phyloP scores from a whole-genome alignment of 1,140 invertebrate species.

The Yoshiicerus persimilis region DNA sequence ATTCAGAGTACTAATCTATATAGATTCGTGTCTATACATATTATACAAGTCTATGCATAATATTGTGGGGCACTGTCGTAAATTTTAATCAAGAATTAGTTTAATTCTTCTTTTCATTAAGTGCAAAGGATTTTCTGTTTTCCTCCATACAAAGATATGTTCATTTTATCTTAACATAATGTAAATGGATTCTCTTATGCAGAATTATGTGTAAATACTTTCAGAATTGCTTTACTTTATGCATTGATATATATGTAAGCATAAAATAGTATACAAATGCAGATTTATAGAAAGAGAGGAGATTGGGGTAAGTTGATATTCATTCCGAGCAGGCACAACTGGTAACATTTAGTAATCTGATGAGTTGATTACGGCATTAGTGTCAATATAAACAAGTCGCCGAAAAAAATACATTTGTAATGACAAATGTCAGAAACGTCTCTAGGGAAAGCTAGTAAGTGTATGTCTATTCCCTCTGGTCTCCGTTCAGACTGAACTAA shows the following conservation, averaged over 20 bases:
- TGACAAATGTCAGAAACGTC: not conserved
- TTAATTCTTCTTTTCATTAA: conserved; percentile 1
- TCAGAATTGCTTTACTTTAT: too few relatives aligned
- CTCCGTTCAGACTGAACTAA: not conserved
- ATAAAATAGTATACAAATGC: too few relatives aligned
- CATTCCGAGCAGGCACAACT: too few relatives aligned
- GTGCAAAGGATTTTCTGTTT: not conserved
- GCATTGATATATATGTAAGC: too few relatives aligned
- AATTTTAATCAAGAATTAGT: conserved; percentile 20
- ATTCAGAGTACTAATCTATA: not conserved
- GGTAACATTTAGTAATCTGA: not conserved
- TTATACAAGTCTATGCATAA: too few relatives aligned
- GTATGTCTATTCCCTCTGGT: not conserved
- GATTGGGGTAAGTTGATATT: not conserved
- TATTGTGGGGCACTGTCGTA: too few relatives aligned
- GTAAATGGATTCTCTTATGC: not conserved
- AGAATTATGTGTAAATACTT: too few relatives aligned
- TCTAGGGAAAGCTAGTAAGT: not conserved
- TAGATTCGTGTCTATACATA: too few relatives aligned
- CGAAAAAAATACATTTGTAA: not conserved
- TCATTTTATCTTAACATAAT: not conserved
- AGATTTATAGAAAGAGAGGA: not conserved
- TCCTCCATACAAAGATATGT: not conserved
- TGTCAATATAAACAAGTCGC: not conserved
- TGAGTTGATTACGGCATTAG: not conserved